These are phyloP conservation scores for Masticophis lateralis DNA, from an alignment of 2,797 vertebrate species.

Conservation along the genomic window DNA sequence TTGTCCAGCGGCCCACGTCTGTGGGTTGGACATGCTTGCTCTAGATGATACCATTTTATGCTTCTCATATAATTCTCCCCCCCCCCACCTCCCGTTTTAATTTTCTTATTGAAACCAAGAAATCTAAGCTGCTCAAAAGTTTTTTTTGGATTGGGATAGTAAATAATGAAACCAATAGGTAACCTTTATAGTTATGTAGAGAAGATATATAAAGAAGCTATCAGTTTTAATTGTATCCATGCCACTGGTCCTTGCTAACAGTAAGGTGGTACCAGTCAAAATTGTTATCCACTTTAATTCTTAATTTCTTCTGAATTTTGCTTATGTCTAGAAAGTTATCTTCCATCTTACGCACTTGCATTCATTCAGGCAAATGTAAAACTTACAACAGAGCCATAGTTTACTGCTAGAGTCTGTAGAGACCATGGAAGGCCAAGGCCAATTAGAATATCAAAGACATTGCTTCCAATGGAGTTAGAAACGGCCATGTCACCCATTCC, in stretches of 20 bases:
- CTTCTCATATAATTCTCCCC: not conserved
- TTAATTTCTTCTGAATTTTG: not conserved
- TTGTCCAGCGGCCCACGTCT: not conserved
- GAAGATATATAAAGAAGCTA: not conserved
- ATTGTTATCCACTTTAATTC: not conserved
- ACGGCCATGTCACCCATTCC: slow-evolving; percentile 97
- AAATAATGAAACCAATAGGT: not conserved
- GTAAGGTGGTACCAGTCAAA: not conserved
- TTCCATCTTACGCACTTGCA: not conserved
- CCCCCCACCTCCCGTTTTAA: not conserved
- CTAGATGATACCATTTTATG: not conserved
- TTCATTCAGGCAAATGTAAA: not conserved
- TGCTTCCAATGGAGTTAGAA: slow-evolving; percentile 96
- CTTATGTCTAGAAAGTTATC: not conserved
- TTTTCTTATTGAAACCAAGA: not conserved
- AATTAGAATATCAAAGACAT: slow-evolving; percentile 95
- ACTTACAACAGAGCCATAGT: slow-evolving; percentile 92
- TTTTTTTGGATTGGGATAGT: not conserved
- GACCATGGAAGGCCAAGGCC: slow-evolving; percentile 93
- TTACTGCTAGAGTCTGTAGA: slow-evolving; percentile 88
- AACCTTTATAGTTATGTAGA: not conserved
- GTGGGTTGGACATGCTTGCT: not conserved
- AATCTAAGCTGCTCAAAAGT: not conserved
- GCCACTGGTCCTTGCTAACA: not conserved
- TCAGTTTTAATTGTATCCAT: not conserved